phyloP scores from a whole-genome alignment of 2,888 invertebrate species.

The Cylindroiulus punctatus region DNA sequence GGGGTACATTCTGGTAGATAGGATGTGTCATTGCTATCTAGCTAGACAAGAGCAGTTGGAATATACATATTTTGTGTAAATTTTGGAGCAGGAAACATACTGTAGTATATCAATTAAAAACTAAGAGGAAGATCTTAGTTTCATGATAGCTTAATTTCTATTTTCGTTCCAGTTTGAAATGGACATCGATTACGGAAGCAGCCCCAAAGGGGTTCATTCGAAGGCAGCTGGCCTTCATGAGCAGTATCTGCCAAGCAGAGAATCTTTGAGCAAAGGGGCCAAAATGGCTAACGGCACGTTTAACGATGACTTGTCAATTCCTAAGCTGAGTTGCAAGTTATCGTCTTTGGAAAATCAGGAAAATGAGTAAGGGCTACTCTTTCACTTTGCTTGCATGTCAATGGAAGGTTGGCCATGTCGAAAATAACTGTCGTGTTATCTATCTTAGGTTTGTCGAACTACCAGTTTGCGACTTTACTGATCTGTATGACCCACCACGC shows the following conservation, averaged over 20 bases:
- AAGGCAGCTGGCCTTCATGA: neutral
- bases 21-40: no score
- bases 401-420: no score
- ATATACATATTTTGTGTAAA: no score
- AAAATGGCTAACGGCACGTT: neutral
- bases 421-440: no score
- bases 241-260: neutral
- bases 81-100: no score
- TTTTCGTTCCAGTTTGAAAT: constrained; percentile 8
- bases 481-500: constrained; percentile 19
- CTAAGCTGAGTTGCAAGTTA: neutral
- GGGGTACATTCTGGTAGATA: no score
- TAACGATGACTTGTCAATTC: neutral
- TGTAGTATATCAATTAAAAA: no score
- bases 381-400: neutral
- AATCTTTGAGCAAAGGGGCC: neutral
- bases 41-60: no score
- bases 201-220: neutral
- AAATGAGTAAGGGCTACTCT: constrained; percentile 2
- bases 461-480: constrained; percentile 24
- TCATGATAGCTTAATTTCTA: no score
- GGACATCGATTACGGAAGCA: constrained; percentile 7
- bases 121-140: no score
- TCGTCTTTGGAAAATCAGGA: constrained; percentile 32
- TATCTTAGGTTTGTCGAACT: constrained; percentile 55